Percentiles rank a stretch among this genome's conserved stretches.
Conservation (phyloP, 35 echinoderm and acorn worm species). For the Patiria miniata region DNA sequence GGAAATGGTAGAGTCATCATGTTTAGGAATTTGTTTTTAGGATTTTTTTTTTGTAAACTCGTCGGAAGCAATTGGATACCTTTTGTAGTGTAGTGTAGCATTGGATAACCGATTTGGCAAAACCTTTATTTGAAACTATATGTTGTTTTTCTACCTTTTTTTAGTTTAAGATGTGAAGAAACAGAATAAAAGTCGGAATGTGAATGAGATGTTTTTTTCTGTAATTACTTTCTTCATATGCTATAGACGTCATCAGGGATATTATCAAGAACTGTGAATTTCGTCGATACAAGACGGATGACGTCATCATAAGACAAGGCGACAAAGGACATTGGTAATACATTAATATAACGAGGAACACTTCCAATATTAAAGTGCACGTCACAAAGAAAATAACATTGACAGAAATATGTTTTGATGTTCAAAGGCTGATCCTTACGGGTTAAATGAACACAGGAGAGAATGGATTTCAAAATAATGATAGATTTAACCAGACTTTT, state of each 20-base stretch:
- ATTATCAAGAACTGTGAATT: conserved; percentile 62
- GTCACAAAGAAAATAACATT: too few species aligned
- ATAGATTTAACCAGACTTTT: too few species aligned
- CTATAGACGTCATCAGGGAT: conserved; percentile 43
- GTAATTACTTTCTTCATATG: not conserved
- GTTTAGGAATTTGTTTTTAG: not conserved
- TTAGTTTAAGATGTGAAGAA: too few species aligned
- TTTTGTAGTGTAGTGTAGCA: not conserved
- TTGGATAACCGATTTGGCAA: too few species aligned
- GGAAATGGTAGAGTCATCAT: conserved; percentile 42
- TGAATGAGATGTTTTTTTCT: too few species aligned
- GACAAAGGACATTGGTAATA: conserved; percentile 55
- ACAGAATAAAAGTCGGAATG: too few species aligned
- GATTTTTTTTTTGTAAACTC: not conserved
- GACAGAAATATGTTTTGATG: too few species aligned
- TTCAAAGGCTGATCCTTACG: too few species aligned
- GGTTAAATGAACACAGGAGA: too few species aligned
- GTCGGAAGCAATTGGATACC: not conserved
- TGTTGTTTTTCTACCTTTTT: not conserved
- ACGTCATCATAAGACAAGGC: conserved; percentile 70
- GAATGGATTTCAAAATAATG: too few species aligned
- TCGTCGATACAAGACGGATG: conserved; percentile 43
- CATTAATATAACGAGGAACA: not conserved
- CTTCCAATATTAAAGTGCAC: conserved; percentile 13
- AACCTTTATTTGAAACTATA: not conserved